phyloP scores from a whole-genome alignment of 2,113 vertebrate genomes.

The Beaufortia kweichowensis region DNA sequence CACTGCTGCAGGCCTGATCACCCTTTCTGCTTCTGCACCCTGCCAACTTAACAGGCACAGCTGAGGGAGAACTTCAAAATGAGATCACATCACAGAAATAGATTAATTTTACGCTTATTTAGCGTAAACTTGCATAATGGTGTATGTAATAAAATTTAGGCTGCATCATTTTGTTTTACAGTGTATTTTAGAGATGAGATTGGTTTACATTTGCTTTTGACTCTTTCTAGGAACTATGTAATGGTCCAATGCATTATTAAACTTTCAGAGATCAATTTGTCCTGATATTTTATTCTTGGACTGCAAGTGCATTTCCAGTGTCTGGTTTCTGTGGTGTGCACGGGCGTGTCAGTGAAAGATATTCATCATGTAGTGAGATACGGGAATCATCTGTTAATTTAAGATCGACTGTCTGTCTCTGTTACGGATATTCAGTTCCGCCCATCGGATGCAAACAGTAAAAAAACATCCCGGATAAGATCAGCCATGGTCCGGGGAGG shows the following conservation, averaged over 20 bases:
- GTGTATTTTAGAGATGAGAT: neutral
- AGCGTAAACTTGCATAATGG: neutral
- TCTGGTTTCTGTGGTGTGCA: neutral
- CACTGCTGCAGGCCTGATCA: slow-evolving; percentile 12
- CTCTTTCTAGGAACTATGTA: neutral
- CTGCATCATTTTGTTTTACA: neutral
- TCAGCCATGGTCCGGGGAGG: slow-evolving; percentile 8
- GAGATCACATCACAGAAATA: slow-evolving; percentile 6
- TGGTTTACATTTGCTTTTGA: neutral
- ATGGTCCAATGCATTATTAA: neutral
- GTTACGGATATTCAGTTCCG: slow-evolving; percentile 37
- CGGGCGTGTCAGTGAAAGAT: neutral
- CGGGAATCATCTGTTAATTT: slow-evolving; percentile 31
- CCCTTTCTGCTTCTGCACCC: slow-evolving; percentile 16
- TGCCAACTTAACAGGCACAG: slow-evolving; percentile 13
- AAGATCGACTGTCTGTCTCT: slow-evolving; percentile 21
- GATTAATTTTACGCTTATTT: neutral
- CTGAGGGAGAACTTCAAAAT: slow-evolving; percentile 17
- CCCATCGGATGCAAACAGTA: slow-evolving; percentile 32
- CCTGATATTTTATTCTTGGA: slow-evolving; percentile 11
- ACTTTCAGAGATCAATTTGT: neutral
- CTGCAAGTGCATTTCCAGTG: neutral
- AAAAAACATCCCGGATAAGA: slow-evolving; percentile 35
- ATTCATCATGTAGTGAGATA: slow-evolving; percentile 33
- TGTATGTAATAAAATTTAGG: neutral